Conservation (phyloP, 2,113 vertebrate genomes). For the Rousettus leschenaultii region DNA sequence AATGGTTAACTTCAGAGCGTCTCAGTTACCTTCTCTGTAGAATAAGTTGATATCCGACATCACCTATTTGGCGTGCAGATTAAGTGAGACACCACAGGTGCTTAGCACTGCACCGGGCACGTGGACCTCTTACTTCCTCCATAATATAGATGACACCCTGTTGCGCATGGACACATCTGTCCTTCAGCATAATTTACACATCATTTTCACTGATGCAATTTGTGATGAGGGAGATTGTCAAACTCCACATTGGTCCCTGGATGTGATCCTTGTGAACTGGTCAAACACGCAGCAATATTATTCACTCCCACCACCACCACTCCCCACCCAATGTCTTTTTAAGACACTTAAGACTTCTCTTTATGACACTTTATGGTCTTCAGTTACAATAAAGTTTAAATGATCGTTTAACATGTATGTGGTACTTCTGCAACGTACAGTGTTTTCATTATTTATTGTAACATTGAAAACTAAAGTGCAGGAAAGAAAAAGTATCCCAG, state of each 20-base stretch:
- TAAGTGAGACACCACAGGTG: not conserved
- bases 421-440: not conserved
- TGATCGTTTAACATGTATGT: not conserved
- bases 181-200: not conserved
- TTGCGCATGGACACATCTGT: not conserved
- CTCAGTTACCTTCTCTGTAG: not conserved
- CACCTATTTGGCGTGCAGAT: not conserved
- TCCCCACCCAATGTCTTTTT: not conserved
- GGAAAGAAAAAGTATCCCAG: constrained; percentile 69
- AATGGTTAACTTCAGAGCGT: not conserved
- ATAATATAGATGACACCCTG: not conserved
- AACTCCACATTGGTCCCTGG: not conserved
- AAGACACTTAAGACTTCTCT: not conserved
- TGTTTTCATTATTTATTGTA: constrained; percentile 53
- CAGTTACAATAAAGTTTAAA: constrained; percentile 16
- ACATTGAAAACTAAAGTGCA: not conserved
- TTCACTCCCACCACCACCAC: not conserved
- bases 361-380: too few species aligned
- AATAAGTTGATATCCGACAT: not conserved
- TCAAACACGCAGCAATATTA: not conserved
- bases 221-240: not conserved
- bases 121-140: not conserved
- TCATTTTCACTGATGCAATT: not conserved
- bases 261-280: not conserved
- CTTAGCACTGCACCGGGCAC: not conserved